phyloP scores from a whole-genome alignment of 2,888 invertebrate genomes.

The Lasioglossum villosulum region DNA sequence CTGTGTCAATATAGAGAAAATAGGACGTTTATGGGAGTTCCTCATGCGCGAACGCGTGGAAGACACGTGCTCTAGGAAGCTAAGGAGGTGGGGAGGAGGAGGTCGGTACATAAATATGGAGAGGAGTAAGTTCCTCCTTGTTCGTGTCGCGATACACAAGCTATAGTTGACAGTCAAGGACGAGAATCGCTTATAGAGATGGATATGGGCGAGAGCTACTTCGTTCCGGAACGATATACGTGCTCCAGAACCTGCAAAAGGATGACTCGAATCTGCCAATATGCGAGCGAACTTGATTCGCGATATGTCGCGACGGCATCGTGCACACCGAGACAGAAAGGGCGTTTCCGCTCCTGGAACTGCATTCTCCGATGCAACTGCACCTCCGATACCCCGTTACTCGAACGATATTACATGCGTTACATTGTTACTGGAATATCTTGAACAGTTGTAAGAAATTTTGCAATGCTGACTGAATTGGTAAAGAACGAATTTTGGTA shows the following conservation, averaged over 20 bases:
- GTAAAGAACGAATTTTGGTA: not conserved
- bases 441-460: not conserved
- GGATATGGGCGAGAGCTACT: constrained; percentile 16
- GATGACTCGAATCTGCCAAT: constrained; percentile 6
- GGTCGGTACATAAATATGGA: constrained; percentile 12
- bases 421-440: not conserved
- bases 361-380: not conserved
- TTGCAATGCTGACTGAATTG: not conserved
- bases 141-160: constrained; percentile 8
- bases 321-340: not conserved
- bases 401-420: not conserved
- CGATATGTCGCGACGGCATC: constrained; percentile 2
- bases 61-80: constrained; percentile 12
- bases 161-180: not conserved
- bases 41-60: not conserved
- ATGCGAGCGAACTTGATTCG: constrained; percentile 1
- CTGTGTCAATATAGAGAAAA: constrained; percentile 2
- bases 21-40: constrained; percentile 4
- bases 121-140: not conserved
- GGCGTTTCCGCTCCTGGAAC: not conserved
- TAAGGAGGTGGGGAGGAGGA: not conserved
- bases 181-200: constrained; percentile 17
- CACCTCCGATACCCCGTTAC: not conserved
- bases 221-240: constrained; percentile 9
- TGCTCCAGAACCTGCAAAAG: constrained; percentile 4